These are phyloP conservation scores for Abrostola triplasia DNA, from an alignment of 2,888 invertebrate genomes.

Conservation along the genomic window DNA sequence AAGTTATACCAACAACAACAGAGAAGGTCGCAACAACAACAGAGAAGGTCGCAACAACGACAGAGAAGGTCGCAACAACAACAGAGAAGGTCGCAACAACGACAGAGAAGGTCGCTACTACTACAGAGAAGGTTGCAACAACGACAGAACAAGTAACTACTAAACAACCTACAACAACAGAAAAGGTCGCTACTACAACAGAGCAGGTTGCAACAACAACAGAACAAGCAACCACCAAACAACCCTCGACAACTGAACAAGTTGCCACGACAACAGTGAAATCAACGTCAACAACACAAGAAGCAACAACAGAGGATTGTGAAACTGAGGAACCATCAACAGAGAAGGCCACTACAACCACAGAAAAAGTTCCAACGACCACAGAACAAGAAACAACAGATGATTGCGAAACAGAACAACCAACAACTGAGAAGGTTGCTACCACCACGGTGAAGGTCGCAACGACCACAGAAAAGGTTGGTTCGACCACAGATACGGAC, in stretches of 20 bases:
- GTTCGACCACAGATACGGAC: too few species aligned
- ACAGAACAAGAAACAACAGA: not conserved
- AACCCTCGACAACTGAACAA: not conserved
- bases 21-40: too few species aligned
- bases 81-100: not conserved
- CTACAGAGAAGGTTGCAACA: not conserved
- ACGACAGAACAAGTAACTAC: not conserved
- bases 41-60: not conserved
- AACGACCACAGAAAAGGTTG: not conserved
- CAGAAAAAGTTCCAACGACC: not conserved
- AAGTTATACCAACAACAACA: too few species aligned
- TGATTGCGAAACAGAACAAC: not conserved
- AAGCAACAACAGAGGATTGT: not conserved
- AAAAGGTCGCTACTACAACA: not conserved
- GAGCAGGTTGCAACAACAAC: not conserved
- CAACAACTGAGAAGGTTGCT: not conserved
- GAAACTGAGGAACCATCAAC: not conserved
- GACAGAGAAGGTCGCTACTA: not conserved
- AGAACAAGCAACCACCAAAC: too few species aligned
- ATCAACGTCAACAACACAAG: not conserved
- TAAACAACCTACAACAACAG: too few species aligned
- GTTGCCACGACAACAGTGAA: not conserved
- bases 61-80: not conserved
- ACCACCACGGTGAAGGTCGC: not conserved
- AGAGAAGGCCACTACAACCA: not conserved